Evolutionary conservation across 1,140 invertebrate species (phyloP), one percentile per base, ranked within the genome.

Genomic region (Battus philenor): DNA sequence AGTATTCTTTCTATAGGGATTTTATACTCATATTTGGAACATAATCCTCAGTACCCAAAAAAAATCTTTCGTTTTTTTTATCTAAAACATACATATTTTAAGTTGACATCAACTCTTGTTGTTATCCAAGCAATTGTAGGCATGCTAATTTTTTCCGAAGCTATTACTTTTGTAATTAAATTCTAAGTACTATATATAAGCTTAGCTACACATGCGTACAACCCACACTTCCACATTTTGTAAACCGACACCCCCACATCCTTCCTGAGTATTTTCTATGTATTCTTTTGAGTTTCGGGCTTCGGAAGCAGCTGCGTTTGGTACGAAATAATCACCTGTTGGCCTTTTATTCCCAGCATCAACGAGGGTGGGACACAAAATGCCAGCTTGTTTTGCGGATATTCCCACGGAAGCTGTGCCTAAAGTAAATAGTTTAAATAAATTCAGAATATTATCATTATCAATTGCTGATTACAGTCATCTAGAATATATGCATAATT

Each of bases 401-500:
- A 61, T 82, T 82, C 78, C 69, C 75, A 82, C 75, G 75, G 56
- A 30, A 50, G 63, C 56, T 45, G n/a, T n/a, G n/a, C n/a, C n/a
- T n/a, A n/a, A n/a, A n/a, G n/a, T n/a, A n/a, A n/a, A n/a, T n/a
- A n/a, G n/a, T n/a, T n/a, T n/a, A n/a, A n/a, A n/a, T n/a, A n/a
- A n/a, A n/a, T n/a, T n/a, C n/a, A n/a, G n/a, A n/a, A n/a, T n/a
- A n/a, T n/a, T n/a, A n/a, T n/a, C n/a, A n/a, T n/a, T n/a, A n/a
- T n/a, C n/a, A n/a, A n/a, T n/a, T n/a, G n/a, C n/a, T n/a, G n/a
- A n/a, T n/a, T n/a, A n/a, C n/a, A n/a, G n/a, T n/a, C n/a, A n/a
- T n/a, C n/a, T n/a, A n/a, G n/a, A n/a, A n/a, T n/a, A n/a, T n/a
- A n/a, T n/a, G n/a, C n/a, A n/a, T n/a, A n/a, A n/a, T n/a, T n/a